Base-by-base conservation (phyloP, 2,113 vertebrate genomes). In the Eonycteris spelaea region DNA sequence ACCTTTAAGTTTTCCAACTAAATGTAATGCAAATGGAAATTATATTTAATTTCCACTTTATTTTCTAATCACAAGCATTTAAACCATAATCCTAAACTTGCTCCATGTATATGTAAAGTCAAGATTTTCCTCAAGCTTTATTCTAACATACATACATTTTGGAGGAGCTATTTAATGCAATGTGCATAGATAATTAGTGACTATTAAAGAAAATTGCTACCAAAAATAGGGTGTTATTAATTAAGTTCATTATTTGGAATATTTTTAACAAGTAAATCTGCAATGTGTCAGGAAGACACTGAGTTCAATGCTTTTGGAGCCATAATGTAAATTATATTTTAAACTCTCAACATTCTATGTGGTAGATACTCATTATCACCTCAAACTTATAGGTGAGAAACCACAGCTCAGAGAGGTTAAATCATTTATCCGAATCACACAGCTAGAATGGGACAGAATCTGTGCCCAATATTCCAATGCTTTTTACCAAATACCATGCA, bases 11-110 rank as follows among this genome's bases (percentile, higher is more conserved):
- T 71, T 93, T 93, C 86, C 40, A 53, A 90, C 26, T 75, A 96
- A 82, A 8, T 57, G 3, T n/a, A 93, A 80, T 11, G 35, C 6
- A 78, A 92, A 94, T 38, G 19, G 45, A 93, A 91, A 85, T 75
- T 75, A 71, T 26, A 74, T 61, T 78, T 84, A 43, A 93, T 91
- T 90, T 94, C 86, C 45, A 26, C 48, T 96, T 95, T 15, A 91
- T 88, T 96, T 86, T 68, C 85, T 92, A 87, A 88, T 86, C 12
- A 65, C 22, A 61, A 73, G 18, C 10, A 90, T 16, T 85, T 89
- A 85, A 88, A 21, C 8, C 3, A 85, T 30, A 77, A 82, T 35
- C 59, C 93, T 55, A 90, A 94, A 83, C 21, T 16, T 68, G 19
- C 28, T 90, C 6, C 24, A 2, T 33, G 26, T 21, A 57, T 55